A percentile compares a stretch with the other conserved stretches of the same genome.
Evolutionary conservation across 2,797 vertebrate genomes (phyloP).

Genomic region (Mormyrus hasselquistii): DNA sequence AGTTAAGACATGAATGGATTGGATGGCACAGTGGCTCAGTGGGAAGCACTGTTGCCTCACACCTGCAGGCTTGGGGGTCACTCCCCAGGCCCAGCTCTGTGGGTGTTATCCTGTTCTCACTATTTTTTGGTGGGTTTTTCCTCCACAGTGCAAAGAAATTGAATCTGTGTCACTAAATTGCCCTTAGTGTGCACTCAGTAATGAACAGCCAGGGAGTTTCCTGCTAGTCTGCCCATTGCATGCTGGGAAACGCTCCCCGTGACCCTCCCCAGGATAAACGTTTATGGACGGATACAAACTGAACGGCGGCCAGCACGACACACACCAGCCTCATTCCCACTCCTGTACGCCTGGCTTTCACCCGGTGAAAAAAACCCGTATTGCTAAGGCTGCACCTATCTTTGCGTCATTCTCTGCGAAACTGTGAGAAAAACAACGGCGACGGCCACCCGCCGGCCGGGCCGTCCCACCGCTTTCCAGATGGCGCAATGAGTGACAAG

Average conservation of each 20-base stretch:
- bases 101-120: neutral
- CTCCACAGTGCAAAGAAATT: neutral
- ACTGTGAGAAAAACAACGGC: neutral
- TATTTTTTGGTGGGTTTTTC: neutral
- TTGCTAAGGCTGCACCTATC: slow-evolving; percentile 2
- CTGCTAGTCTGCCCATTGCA: neutral
- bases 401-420: neutral
- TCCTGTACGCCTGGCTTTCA: neutral
- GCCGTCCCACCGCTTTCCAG: neutral
- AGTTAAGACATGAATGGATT: neutral
- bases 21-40: neutral
- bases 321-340: neutral
- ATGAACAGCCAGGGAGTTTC: neutral
- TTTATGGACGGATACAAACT: neutral
- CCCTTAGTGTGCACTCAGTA: neutral
- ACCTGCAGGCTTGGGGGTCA: neutral
- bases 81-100: neutral
- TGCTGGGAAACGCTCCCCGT: neutral
- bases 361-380: neutral
- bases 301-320: neutral
- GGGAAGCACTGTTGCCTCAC: neutral
- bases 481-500: neutral
- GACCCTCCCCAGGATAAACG: neutral
- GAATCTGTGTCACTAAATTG: neutral
- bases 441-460: neutral